phyloP scores from a whole-genome alignment of 1,140 invertebrate genomes.

The Triops longicaudatus region DNA sequence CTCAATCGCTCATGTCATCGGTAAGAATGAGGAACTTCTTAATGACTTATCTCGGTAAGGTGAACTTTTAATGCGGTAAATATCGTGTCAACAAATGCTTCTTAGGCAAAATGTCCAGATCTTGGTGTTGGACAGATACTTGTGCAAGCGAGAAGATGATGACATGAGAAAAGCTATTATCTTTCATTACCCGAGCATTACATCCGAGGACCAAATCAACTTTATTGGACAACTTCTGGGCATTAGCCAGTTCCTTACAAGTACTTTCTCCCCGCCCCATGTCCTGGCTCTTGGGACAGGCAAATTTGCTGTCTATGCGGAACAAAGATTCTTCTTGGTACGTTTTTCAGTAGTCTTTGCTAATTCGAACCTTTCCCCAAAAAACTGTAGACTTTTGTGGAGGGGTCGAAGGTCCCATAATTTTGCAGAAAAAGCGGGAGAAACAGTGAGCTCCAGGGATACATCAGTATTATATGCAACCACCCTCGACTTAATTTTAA shows the following conservation, averaged over 20 bases:
- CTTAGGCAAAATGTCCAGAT: neutral
- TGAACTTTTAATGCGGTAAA: neutral
- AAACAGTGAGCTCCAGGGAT: no score
- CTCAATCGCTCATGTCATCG: neutral
- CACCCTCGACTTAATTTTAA: no score
- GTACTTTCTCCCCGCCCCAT: neutral
- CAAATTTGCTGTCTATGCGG: conserved; percentile 22
- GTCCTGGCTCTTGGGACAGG: conserved; percentile 10
- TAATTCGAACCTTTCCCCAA: neutral
- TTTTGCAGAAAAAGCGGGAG: no score
- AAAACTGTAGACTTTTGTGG: no score
- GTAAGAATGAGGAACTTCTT: neutral
- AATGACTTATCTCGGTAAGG: neutral
- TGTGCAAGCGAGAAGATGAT: conserved; percentile 16
- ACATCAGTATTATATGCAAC: no score
- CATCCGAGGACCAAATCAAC: conserved; percentile 18
- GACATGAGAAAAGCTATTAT: conserved; percentile 20
- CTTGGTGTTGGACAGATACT: neutral
- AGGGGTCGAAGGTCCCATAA: no score
- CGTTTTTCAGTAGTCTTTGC: neutral
- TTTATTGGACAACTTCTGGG: conserved; percentile 24
- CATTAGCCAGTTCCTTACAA: conserved; percentile 16
- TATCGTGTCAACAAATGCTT: neutral
- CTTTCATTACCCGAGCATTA: conserved; percentile 20
- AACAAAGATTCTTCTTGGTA: conserved; percentile 23